phyloP scores from a whole-genome alignment of 2,888 invertebrate genomes.

The Pammene fasciana region DNA sequence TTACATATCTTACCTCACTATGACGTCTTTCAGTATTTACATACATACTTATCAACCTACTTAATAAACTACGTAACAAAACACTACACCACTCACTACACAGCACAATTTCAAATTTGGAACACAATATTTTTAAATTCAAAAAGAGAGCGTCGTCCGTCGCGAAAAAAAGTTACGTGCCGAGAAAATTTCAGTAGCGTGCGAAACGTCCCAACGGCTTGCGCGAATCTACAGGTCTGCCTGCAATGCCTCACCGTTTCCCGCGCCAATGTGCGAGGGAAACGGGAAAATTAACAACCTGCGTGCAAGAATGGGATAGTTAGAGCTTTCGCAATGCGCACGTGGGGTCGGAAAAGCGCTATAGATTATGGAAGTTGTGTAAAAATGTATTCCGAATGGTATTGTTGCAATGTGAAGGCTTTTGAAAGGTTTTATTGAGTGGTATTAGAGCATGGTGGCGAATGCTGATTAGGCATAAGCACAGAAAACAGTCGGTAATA shows the following conservation, averaged over 20 bases:
- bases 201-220: slow-evolving; percentile 64
- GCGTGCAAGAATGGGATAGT: slow-evolving; percentile 52
- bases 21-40: slow-evolving; percentile 66
- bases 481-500: too few species aligned
- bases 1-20: slow-evolving; percentile 67
- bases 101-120: slow-evolving; percentile 37
- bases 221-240: slow-evolving; percentile 78
- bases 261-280: slow-evolving; percentile 61
- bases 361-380: slow-evolving; percentile 45
- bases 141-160: slow-evolving; percentile 14
- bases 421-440: slow-evolving; percentile 7
- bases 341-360: slow-evolving; percentile 59
- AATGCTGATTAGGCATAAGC: background rate
- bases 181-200: slow-evolving; percentile 48
- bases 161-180: slow-evolving; percentile 37
- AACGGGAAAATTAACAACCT: slow-evolving; percentile 47
- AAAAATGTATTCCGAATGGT: slow-evolving; percentile 17
- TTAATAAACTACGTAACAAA: slow-evolving; percentile 40
- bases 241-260: slow-evolving; percentile 67
- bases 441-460: slow-evolving; percentile 8
- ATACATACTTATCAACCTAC: slow-evolving; percentile 50
- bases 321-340: slow-evolving; percentile 48
- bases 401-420: slow-evolving; percentile 22
- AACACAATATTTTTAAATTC: slow-evolving; percentile 16
- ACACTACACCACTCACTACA: slow-evolving; percentile 50